Base-by-base conservation (phyloP, 2,113 vertebrate genomes). In the Aplodontia rufa region DNA sequence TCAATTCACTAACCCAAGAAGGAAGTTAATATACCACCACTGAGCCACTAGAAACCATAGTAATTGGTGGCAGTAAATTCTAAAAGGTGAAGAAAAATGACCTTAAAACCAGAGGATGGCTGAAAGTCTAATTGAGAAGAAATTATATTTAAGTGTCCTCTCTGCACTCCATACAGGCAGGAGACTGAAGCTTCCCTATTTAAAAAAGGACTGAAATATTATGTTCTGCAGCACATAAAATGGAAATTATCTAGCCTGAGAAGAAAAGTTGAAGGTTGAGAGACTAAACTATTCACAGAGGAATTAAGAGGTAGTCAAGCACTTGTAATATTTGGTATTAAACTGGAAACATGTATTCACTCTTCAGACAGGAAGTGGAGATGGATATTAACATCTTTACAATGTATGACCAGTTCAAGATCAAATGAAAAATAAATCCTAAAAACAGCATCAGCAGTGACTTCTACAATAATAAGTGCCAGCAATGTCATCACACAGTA, bases 61-160 rank as follows among this genome's bases (percentile, higher is more conserved):
- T 94, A 95, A 96, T 81, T 91, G 72, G 81, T 92, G 45, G 28
- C 49, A 91, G 35, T 82, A 92, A 76, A 90, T 42, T 42, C 14
- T 88, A 32, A 93, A 95, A 92, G 47, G 53, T 84, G 78, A 92
- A 96, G 12, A 40, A 85, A 95, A 68, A 14, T 66, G 42, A 94
- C 47, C 82, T 84, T 88, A 94, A 94, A 66, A 94, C 64, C 72
- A 82, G 22, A 6, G 68, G 68, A 30, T 74, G 2, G 16, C 69
- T 81, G 28, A 88, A 96, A 96, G 68, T 45, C 62, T 93, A 96
- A 93, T 47, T 93, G 86, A 88, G 74, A 80, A 82, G 72, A 81
- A 93, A 95, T 94, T 94, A 87, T 62, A 75, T 22, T 19, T 53
- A 87, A 76, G 4, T 72, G 5, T 88, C 24, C 4, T 95, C 42